These are phyloP conservation scores for Amblyornis subalaris DNA, from an alignment of 2,113 vertebrate species.

Conservation along the genomic window DNA sequence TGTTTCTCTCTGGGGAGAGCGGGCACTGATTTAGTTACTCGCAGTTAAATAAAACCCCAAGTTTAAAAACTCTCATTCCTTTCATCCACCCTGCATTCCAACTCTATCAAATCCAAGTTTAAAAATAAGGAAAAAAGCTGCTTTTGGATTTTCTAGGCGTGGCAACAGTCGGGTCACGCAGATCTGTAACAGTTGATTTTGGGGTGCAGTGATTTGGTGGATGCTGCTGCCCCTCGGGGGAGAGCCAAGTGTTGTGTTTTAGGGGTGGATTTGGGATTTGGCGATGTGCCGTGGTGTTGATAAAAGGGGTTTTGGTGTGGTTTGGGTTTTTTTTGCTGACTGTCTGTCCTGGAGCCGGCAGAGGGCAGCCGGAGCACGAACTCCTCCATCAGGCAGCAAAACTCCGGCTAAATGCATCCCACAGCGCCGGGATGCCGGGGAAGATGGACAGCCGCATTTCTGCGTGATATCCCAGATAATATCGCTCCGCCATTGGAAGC, in stretches of 20 bases:
- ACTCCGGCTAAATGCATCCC: fast-evolving
- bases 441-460: neutral
- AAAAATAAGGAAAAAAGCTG: neutral
- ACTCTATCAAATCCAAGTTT: neutral
- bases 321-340: neutral
- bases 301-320: neutral
- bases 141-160: neutral
- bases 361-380: conserved; percentile 36
- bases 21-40: neutral
- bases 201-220: neutral
- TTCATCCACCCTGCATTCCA: neutral
- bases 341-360: neutral
- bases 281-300: fast-evolving
- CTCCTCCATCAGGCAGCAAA: neutral
- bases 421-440: fast-evolving
- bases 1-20: neutral
- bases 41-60: neutral
- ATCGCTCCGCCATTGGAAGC: fast-evolving
- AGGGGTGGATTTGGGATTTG: neutral
- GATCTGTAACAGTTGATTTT: fast-evolving
- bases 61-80: neutral
- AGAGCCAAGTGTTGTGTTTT: fast-evolving
- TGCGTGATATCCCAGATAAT: neutral
- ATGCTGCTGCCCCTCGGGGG: fast-evolving
- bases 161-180: fast-evolving